These are phyloP conservation scores for Agriopis marginaria DNA, from an alignment of 2,888 invertebrate genomes.

Conservation along the genomic window DNA sequence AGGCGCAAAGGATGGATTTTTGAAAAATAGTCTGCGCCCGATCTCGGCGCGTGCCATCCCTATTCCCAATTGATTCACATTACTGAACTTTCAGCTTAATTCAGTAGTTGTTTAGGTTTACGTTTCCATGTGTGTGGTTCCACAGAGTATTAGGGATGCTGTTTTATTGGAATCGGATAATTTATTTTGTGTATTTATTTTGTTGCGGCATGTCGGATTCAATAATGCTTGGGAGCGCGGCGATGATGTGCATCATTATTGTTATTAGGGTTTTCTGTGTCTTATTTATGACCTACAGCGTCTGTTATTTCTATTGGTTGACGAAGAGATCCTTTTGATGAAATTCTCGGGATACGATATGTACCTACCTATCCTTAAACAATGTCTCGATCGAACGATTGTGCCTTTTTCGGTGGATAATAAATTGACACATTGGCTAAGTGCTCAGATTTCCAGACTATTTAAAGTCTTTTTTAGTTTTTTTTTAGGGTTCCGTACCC, in stretches of 20 bases:
- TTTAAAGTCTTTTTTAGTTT: too few relatives aligned
- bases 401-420: too few relatives aligned
- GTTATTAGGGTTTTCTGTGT: conserved; percentile 26
- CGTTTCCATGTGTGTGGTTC: conserved; percentile 42
- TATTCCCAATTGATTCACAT: conserved; percentile 21
- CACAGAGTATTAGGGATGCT: conserved; percentile 68
- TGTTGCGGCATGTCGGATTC: conserved; percentile 70
- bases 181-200: conserved; percentile 84
- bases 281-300: conserved; percentile 11
- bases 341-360: too few relatives aligned
- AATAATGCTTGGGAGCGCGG: conserved; percentile 71
- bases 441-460: neutral
- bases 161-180: conserved; percentile 84
- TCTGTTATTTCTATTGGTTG: too few relatives aligned
- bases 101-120: conserved; percentile 47
- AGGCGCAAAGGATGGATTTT: conserved; percentile 74
- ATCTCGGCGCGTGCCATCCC: conserved; percentile 66
- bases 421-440: too few relatives aligned
- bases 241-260: conserved; percentile 35
- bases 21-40: conserved; percentile 72
- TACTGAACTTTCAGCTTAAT: conserved; percentile 49
- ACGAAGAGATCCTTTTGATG: too few relatives aligned
- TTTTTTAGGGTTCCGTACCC: too few relatives aligned
- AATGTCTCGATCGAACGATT: too few relatives aligned
- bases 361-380: too few relatives aligned